Conservation (phyloP, 2,888 invertebrate genomes). For the Flexamia atlantica region DNA sequence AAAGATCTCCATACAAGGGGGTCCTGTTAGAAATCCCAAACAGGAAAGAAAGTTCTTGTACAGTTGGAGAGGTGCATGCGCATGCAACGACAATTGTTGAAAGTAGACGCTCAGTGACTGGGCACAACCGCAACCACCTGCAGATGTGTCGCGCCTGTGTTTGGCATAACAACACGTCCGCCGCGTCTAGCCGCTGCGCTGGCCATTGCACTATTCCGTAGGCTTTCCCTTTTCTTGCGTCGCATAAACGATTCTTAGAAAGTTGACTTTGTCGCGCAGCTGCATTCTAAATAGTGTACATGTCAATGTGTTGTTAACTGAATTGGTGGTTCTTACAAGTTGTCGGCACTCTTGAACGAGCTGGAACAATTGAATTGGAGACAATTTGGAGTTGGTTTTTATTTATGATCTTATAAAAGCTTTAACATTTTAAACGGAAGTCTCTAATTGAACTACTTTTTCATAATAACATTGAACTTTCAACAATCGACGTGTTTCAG, state of each 20-base stretch:
- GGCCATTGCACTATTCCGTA: constrained; percentile 32
- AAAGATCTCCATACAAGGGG: background rate
- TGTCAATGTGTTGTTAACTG: background rate
- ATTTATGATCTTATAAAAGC: too few relatives aligned
- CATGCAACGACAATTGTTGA: background rate
- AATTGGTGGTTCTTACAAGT: too few relatives aligned
- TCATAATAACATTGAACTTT: too few relatives aligned
- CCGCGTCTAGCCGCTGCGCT: too few relatives aligned
- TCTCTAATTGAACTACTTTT: too few relatives aligned
- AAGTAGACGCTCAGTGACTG: constrained; percentile 4
- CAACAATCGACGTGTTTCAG: too few relatives aligned
- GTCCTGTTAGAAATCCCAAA: background rate
- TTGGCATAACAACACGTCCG: constrained; percentile 50
- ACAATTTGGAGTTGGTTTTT: too few relatives aligned
- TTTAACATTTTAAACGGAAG: too few relatives aligned
- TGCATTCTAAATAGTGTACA: background rate
- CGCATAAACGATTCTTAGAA: constrained; percentile 26
- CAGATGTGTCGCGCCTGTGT: background rate
- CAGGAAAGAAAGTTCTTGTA: background rate
- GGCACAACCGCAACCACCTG: background rate
- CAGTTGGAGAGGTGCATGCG: constrained; percentile 8
- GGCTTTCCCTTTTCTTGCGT: constrained; percentile 51
- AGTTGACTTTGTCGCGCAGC: background rate
- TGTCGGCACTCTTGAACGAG: too few relatives aligned
- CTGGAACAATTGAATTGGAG: too few relatives aligned